Evolutionary conservation across 2,797 vertebrate species (phyloP).

Genomic region (Molossus alvarezi): DNA sequence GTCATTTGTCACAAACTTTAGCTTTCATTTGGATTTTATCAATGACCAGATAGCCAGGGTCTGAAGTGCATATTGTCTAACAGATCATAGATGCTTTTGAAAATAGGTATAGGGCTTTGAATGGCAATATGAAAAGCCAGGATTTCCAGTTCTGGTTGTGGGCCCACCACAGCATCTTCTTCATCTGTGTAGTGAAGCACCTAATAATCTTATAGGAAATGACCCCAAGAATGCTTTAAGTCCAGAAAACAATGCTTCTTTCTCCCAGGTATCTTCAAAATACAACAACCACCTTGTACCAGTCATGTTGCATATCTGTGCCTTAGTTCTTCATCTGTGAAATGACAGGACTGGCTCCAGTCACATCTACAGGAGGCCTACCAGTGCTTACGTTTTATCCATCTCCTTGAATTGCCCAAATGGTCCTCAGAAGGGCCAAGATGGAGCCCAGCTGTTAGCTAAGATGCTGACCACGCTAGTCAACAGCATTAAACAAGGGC

Average conservation of each 20-base stretch:
- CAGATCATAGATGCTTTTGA: slow-evolving; percentile 16
- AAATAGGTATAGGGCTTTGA: slow-evolving; percentile 51
- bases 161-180: neutral
- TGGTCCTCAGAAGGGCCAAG: neutral
- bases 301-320: neutral
- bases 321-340: slow-evolving; percentile 39
- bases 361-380: neutral
- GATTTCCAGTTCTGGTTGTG: slow-evolving; percentile 20
- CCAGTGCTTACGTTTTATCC: neutral
- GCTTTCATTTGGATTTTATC: slow-evolving; percentile 51
- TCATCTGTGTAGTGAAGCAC: neutral
- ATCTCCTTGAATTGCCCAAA: neutral
- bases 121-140: neutral
- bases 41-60: neutral
- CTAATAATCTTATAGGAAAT: neutral
- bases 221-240: neutral
- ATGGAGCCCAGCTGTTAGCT: neutral
- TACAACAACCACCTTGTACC: neutral
- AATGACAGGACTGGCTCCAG: neutral
- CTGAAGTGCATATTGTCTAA: neutral
- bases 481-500: neutral
- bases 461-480: neutral
- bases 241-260: neutral
- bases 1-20: slow-evolving; percentile 40
- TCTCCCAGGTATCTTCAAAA: slow-evolving; percentile 18